Percentiles rank a stretch among this genome's conserved stretches.
Evolutionary conservation across 30 jellyfish, hydroid and myxozoan genomes (phyloP).

Genomic region (Aurelia sp.): DNA sequence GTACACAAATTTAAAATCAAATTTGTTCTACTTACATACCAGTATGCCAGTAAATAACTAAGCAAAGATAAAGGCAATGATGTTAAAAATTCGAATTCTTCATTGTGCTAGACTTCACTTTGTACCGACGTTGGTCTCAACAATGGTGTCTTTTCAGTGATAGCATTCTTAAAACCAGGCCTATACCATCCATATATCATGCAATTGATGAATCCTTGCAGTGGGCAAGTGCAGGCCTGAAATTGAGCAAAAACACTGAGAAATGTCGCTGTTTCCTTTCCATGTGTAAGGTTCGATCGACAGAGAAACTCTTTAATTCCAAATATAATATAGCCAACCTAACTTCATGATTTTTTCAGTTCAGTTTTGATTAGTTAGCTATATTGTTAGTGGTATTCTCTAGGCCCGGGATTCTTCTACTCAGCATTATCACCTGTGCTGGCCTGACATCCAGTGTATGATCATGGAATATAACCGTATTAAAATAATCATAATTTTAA

Average conservation of each 20-base stretch:
- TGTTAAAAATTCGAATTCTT: background rate
- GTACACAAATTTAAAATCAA: background rate
- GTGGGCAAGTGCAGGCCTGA: conserved; percentile 83
- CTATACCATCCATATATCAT: conserved; percentile 82
- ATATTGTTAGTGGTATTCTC: too few relatives aligned
- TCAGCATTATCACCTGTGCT: too few relatives aligned
- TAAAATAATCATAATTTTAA: too few relatives aligned
- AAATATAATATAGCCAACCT: too few relatives aligned
- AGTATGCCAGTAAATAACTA: background rate
- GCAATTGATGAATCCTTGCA: conserved; percentile 78
- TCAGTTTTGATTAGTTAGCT: too few relatives aligned
- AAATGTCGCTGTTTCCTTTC: too few relatives aligned
- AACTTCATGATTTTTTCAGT: too few relatives aligned
- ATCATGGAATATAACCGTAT: too few relatives aligned
- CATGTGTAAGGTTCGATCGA: too few relatives aligned
- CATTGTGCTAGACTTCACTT: conserved; percentile 1
- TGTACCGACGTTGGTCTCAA: conserved; percentile 36
- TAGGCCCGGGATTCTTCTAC: too few relatives aligned
- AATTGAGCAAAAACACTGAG: background rate
- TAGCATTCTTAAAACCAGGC: conserved; percentile 64
- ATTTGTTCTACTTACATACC: background rate
- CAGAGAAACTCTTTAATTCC: too few relatives aligned
- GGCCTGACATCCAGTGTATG: too few relatives aligned
- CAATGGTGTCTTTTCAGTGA: conserved; percentile 63
- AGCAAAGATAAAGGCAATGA: background rate